Conservation (phyloP, 2,797 vertebrate genomes). For the Luscinia luscinia region DNA sequence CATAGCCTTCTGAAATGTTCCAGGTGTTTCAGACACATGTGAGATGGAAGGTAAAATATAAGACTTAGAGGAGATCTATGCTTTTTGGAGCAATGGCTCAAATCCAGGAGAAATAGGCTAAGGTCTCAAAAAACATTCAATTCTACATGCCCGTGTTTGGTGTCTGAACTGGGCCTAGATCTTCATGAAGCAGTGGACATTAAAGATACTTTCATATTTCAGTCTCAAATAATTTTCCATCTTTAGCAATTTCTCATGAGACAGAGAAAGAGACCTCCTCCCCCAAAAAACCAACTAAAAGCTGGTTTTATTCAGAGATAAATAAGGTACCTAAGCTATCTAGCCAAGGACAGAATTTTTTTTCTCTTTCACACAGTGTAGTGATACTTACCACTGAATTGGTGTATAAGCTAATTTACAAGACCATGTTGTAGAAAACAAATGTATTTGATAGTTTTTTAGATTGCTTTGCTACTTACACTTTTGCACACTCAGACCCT, state of each 20-base stretch:
- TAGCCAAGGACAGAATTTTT: neutral
- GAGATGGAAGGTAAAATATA: neutral
- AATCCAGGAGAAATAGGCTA: neutral
- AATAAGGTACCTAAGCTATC: neutral
- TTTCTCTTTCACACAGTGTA: neutral
- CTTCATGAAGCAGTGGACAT: neutral
- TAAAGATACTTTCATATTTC: neutral
- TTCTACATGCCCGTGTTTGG: neutral
- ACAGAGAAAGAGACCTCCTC: neutral
- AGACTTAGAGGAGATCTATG: neutral
- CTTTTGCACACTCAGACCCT: neutral
- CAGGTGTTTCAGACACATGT: neutral
- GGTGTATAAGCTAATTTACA: neutral
- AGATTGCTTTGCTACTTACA: neutral
- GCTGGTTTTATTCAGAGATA: neutral
- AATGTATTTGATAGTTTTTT: neutral
- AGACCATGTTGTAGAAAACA: neutral
- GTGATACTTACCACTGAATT: neutral
- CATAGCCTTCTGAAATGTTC: neutral
- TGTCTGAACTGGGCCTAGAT: neutral
- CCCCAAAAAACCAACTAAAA: neutral
- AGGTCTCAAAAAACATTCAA: neutral
- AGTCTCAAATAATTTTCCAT: neutral
- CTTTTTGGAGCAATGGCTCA: neutral
- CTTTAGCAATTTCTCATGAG: neutral